Conservation (phyloP, 2,888 invertebrate species). For the Lepidocyrtoides sp. region DNA sequence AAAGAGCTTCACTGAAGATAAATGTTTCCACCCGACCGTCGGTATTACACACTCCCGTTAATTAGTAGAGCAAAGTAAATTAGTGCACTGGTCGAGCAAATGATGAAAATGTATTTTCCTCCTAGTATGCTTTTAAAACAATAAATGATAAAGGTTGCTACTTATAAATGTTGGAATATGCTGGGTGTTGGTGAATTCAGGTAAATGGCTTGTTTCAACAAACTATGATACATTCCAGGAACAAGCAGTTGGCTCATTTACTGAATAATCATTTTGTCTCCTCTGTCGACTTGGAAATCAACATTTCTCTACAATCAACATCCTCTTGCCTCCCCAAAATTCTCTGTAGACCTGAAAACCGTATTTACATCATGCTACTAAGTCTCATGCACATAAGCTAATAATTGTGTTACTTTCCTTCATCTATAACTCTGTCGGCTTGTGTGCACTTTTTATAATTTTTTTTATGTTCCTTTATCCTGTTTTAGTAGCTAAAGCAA, state of each 20-base stretch:
- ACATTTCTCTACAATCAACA: background rate
- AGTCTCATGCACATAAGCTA: background rate
- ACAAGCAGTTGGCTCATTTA: background rate
- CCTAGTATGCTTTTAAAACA: background rate
- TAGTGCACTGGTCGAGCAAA: background rate
- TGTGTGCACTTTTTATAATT: no score
- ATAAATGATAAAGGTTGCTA: background rate
- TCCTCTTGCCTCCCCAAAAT: background rate
- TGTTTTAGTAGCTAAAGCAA: no score
- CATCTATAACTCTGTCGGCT: background rate
- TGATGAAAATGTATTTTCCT: background rate
- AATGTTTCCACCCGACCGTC: background rate
- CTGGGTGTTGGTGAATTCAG: background rate
- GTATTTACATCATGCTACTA: background rate
- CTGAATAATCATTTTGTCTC: constrained; percentile 18
- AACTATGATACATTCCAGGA: background rate
- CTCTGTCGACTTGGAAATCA: background rate
- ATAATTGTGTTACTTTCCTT: no score
- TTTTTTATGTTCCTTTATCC: no score
- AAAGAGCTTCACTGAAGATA: no score
- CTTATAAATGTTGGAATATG: background rate
- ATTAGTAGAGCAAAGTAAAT: background rate
- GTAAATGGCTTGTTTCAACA: background rate
- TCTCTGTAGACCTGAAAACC: no score
- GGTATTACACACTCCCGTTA: background rate